Conservation (phyloP, 2,888 invertebrate genomes). For the Luperina nickerlii region DNA sequence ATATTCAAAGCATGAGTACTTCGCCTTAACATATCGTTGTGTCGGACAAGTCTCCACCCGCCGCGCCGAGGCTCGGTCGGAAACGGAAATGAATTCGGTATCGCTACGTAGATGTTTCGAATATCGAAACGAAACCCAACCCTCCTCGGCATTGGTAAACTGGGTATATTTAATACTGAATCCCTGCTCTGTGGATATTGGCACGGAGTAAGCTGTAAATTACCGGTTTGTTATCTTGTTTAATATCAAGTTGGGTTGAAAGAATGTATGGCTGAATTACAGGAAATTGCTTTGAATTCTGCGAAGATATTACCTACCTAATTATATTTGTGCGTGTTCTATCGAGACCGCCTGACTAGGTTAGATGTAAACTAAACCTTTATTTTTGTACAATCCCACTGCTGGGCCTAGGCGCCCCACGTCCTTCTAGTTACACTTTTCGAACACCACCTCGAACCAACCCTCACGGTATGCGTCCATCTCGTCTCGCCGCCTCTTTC, state of each 20-base stretch:
- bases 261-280: not conserved
- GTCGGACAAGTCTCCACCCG: conserved; percentile 32
- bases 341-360: too few species aligned
- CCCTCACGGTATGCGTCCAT: not conserved
- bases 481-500: not conserved
- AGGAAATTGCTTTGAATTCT: not conserved
- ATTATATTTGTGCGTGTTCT: not conserved
- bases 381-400: not conserved
- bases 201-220: conserved; percentile 18
- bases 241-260: conserved; percentile 5
- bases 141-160: conserved; percentile 27
- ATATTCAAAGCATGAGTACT: conserved; percentile 7
- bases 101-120: conserved; percentile 58
- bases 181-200: conserved; percentile 16
- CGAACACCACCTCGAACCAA: not conserved
- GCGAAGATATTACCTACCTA: not conserved
- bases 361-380: not conserved
- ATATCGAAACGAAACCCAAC: conserved; percentile 52
- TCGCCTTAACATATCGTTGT: conserved; percentile 33
- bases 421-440: not conserved
- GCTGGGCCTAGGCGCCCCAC: not conserved
- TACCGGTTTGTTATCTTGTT: conserved; percentile 14
- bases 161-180: conserved; percentile 38
- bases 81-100: conserved; percentile 70
- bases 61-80: conserved; percentile 31